phyloP scores from a whole-genome alignment of 1,140 invertebrate species.

The Euschistus heros region DNA sequence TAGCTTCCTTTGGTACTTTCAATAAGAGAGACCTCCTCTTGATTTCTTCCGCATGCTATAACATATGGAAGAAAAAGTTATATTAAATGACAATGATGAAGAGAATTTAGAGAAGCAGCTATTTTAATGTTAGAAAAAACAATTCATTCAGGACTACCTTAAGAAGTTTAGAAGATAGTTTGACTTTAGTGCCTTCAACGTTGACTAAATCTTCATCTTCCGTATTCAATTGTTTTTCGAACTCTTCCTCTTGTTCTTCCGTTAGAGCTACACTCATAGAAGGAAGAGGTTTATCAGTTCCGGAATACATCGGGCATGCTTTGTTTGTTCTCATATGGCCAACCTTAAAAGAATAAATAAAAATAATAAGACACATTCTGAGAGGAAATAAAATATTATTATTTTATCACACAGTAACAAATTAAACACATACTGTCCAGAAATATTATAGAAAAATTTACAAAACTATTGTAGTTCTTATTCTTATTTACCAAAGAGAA shows the following conservation, averaged over 20 bases:
- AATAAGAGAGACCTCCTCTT: conserved; percentile 67
- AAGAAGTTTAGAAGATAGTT: conserved; percentile 65
- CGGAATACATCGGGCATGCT: conserved; percentile 82
- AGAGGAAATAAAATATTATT: too few species aligned
- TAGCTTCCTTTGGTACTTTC: conserved; percentile 69
- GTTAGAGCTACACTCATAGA: conserved; percentile 64
- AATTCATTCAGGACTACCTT: conserved; percentile 39
- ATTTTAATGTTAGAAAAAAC: neutral
- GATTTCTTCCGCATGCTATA: conserved; percentile 66
- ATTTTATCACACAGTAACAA: too few species aligned
- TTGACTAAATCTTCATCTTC: conserved; percentile 82
- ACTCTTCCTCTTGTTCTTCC: conserved; percentile 60
- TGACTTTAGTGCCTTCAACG: conserved; percentile 83
- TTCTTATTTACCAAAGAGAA: too few species aligned
- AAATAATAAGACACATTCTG: conserved; percentile 16
- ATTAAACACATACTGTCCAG: too few species aligned
- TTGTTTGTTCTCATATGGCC: conserved; percentile 89
- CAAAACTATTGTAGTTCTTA: too few species aligned
- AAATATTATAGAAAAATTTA: too few species aligned
- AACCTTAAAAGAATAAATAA: conserved; percentile 34
- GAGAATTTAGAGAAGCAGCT: neutral
- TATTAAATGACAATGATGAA: neutral
- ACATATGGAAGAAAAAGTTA: conserved; percentile 13
- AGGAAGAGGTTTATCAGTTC: conserved; percentile 41
- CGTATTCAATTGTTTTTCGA: conserved; percentile 57